phyloP scores from a whole-genome alignment of 92 coral and sea anemone genomes.

The Plumapathes pennacea region DNA sequence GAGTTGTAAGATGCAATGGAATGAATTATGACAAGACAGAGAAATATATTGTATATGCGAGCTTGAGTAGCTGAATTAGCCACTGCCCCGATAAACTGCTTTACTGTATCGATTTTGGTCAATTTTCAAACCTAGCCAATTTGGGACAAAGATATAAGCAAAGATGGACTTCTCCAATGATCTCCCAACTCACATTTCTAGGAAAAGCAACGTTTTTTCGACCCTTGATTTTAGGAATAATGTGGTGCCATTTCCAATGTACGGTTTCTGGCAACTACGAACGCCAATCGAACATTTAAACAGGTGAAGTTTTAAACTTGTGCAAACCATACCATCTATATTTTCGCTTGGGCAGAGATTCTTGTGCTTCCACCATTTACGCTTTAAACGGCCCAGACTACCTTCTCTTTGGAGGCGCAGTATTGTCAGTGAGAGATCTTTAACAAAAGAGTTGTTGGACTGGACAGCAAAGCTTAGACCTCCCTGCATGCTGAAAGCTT shows the following conservation, averaged over 20 bases:
- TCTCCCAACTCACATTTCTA: too few relatives aligned
- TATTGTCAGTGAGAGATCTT: conserved; percentile 40
- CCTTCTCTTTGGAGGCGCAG: conserved; percentile 40
- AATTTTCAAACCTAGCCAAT: too few relatives aligned
- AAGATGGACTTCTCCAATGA: too few relatives aligned
- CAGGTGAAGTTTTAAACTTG: too few relatives aligned
- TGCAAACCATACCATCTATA: background rate
- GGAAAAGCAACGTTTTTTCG: too few relatives aligned
- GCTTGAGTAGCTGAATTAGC: background rate
- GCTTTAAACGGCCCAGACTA: conserved; percentile 22
- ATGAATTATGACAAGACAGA: too few relatives aligned
- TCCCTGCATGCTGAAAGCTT: conserved; percentile 24
- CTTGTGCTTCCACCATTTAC: conserved; percentile 39
- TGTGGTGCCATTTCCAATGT: background rate
- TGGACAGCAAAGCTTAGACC: conserved; percentile 44
- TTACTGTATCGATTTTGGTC: too few relatives aligned
- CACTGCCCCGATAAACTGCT: too few relatives aligned
- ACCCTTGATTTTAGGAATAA: too few relatives aligned
- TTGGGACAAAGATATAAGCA: too few relatives aligned
- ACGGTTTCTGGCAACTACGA: background rate
- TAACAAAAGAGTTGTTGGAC: conserved; percentile 28
- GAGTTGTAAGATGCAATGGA: too few relatives aligned
- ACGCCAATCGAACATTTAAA: background rate
- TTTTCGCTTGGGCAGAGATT: background rate
- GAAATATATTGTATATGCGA: too few relatives aligned